phyloP scores from a whole-genome alignment of 30 jellyfish, hydroid and myxozoan species.

The Chrysaora quinquecirrha region DNA sequence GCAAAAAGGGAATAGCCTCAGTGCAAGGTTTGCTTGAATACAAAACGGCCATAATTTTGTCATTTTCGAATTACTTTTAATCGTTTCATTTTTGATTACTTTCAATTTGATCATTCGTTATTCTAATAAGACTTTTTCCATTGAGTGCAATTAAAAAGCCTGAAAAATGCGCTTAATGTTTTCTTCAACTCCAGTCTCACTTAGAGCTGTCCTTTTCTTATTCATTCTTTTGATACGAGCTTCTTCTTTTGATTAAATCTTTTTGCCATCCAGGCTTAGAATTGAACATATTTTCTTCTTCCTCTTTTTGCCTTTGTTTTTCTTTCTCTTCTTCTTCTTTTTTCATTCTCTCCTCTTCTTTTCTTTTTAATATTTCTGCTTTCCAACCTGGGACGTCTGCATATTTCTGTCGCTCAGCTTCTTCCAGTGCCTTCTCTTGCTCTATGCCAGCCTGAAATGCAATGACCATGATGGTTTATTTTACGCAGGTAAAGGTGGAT shows the following conservation, averaged over 20 bases:
- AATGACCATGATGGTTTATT: not conserved
- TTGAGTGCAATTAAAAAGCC: no score
- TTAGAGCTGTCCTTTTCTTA: no score
- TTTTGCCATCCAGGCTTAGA: conserved; percentile 67
- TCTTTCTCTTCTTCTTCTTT: conserved; percentile 43
- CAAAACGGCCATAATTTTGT: no score
- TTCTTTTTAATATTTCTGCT: conserved; percentile 38
- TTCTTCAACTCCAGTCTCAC: no score
- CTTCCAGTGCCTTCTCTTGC: conserved; percentile 37
- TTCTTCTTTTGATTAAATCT: conserved; percentile 58
- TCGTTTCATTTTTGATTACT: no score
- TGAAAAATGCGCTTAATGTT: no score
- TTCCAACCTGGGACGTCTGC: conserved; percentile 78
- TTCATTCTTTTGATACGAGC: not conserved
- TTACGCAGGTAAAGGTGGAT: not conserved
- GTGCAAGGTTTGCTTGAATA: no score
- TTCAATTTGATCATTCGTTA: no score
- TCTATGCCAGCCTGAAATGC: conserved; percentile 29
- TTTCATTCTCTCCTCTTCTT: conserved; percentile 47
- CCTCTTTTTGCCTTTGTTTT: conserved; percentile 24
- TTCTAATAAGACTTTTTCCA: no score
- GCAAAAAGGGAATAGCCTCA: no score
- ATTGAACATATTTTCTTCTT: conserved; percentile 15
- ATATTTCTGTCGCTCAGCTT: conserved; percentile 60
- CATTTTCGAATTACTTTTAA: no score